These are phyloP conservation scores for Trypoxylon attenuatum DNA, from an alignment of 2,888 invertebrate species.

Conservation along the genomic window DNA sequence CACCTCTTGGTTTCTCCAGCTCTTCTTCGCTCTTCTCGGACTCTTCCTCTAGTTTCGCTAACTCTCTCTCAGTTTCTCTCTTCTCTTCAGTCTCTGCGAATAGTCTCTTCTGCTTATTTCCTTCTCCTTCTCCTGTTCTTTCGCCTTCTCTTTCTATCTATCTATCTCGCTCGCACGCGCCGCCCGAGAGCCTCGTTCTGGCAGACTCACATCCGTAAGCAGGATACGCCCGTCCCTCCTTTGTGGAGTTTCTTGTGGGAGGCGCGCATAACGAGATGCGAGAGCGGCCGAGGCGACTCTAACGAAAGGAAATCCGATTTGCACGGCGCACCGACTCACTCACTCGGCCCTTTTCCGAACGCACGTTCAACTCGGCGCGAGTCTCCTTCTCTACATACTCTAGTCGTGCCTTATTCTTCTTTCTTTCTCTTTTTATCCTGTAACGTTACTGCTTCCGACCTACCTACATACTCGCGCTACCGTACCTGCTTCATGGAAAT, in stretches of 20 bases:
- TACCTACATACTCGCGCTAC: too few species aligned
- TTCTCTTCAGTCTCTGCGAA: too few species aligned
- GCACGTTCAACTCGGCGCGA: conserved; percentile 24
- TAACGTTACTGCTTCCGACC: too few species aligned
- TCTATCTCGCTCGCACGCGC: conserved; percentile 3
- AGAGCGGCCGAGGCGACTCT: conserved; percentile 46
- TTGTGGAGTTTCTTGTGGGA: conserved; percentile 45
- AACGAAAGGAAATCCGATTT: conserved; percentile 68
- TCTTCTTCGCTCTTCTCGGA: too few species aligned
- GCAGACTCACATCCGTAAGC: conserved; percentile 31
- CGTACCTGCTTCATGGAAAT: conserved; percentile 37
- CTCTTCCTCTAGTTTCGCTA: too few species aligned
- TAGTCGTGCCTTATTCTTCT: too few species aligned
- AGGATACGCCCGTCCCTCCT: conserved; percentile 41
- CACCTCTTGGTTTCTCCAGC: background rate
- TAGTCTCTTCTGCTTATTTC: too few species aligned
- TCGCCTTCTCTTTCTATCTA: background rate
- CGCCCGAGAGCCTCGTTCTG: conserved; percentile 21
- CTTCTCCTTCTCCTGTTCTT: conserved; percentile 2
- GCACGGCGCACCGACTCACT: conserved; percentile 49
- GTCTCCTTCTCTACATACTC: background rate
- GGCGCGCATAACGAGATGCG: conserved; percentile 56
- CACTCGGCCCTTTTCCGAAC: conserved; percentile 41
- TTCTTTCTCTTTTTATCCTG: too few species aligned
- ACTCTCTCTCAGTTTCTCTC: too few species aligned